Base-by-base conservation (phyloP, 1,140 invertebrate genomes). In the Penaeus chinensis region DNA sequence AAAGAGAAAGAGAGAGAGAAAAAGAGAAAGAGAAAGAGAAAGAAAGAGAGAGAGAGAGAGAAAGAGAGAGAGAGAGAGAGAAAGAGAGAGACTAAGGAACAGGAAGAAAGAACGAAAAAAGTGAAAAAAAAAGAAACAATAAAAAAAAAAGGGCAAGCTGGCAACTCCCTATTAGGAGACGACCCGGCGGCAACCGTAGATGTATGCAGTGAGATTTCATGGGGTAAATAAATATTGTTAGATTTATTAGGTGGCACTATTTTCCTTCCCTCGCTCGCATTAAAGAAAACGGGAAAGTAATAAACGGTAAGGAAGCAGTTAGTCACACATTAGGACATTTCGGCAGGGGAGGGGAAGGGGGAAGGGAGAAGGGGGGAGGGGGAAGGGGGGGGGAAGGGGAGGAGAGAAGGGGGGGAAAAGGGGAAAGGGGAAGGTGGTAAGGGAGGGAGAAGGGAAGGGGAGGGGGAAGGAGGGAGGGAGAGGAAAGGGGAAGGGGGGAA, bases 191-290 rank as follows among this genome's bases (percentile, higher is more conserved):
- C 24, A 13, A 13, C 19, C 8, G 19, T 32, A 74, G 27, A 61
- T 27, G 32, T 77, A 77, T 77, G 83, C 83, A 84, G 83, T 62
- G 71, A 84, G 71, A 84, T 84, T 77, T 84, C 83, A 84, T 84
- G 82, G 82, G 82, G 82, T 84, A 84, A 84, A 84, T 84, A 84
- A 84, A 84, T 84, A 84, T 69, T 76, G 32, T 65, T 84, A 18
- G 82, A 82, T 69, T 66, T 82, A 69, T 69, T 82, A 65, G 65
- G 62, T 54, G 10, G 16, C 63, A 61, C 5, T 69, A 82, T 69
- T 82, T 66, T 66, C 62, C 65, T 66, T 66, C 62, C 65, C 65
- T 27, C 60, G 13, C 54, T 54, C 18, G 24, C 10, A 24, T 77
- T 42, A n/a, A 42, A 47, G 81, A 47, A 69, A 65, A 24, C 81